A percentile compares a stretch with the other conserved stretches of the same genome.
phyloP scores from a whole-genome alignment of 2,888 invertebrate genomes.

The Conus canariensis region DNA sequence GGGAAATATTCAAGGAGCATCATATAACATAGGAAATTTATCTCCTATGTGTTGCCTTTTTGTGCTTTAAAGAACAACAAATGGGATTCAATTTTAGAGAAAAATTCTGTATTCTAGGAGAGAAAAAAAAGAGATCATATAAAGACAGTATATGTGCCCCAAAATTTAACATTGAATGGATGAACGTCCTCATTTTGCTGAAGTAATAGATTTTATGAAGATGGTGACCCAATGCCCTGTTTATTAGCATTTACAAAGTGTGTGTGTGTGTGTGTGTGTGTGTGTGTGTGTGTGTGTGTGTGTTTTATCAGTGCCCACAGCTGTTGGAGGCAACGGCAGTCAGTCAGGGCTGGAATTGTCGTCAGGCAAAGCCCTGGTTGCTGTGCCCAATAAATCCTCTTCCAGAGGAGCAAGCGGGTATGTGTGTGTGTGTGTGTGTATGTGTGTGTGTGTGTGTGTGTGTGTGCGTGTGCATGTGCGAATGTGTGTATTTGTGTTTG shows the following conservation, averaged over 20 bases:
- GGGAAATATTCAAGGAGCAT: too few relatives aligned
- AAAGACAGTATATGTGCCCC: too few relatives aligned
- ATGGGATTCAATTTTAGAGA: too few relatives aligned
- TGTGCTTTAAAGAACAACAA: too few relatives aligned
- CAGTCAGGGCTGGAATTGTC: constrained; percentile 43
- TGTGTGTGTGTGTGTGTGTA: not conserved
- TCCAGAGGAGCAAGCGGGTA: constrained; percentile 15
- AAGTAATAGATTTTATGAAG: too few relatives aligned
- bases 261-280: not conserved
- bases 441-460: not conserved
- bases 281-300: not conserved
- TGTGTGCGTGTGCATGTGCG: not conserved
- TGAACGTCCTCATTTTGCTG: too few relatives aligned
- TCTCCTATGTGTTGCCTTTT: too few relatives aligned
- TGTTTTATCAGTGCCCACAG: not conserved
- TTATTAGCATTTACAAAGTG: not conserved
- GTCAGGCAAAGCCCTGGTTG: constrained; percentile 60
- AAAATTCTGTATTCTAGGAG: too few relatives aligned
- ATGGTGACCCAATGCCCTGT: too few relatives aligned
- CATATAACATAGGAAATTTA: too few relatives aligned
- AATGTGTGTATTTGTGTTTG: not conserved
- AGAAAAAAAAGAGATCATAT: too few relatives aligned
- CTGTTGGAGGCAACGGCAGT: not conserved
- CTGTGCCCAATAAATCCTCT: constrained; percentile 55
- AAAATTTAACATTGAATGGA: too few relatives aligned